Conservation (phyloP, 2,888 invertebrate species). For the Pinctada fucata region DNA sequence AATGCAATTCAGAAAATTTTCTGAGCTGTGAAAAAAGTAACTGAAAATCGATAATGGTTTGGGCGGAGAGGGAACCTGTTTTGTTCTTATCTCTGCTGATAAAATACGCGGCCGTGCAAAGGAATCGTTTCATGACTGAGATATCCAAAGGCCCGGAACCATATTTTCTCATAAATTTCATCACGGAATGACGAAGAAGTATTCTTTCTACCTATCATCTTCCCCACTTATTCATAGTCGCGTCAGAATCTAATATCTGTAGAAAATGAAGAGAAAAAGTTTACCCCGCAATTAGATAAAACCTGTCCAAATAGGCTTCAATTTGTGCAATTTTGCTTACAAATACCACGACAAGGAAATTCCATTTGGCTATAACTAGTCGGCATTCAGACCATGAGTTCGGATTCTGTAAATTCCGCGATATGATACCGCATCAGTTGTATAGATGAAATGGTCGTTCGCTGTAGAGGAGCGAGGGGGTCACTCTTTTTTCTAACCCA, state of each 20-base stretch:
- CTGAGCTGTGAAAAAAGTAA: background rate
- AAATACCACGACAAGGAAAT: conserved; percentile 34
- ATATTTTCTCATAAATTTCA: no score
- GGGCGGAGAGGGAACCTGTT: no score
- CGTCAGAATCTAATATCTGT: conserved; percentile 39
- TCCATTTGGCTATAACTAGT: conserved; percentile 36
- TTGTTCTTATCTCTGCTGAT: no score
- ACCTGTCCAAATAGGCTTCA: conserved; percentile 29
- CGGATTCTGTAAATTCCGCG: background rate
- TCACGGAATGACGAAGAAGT: no score
- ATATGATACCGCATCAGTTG: background rate
- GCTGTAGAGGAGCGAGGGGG: background rate
- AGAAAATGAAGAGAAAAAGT: conserved; percentile 32
- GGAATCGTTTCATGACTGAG: no score
- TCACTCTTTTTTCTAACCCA: background rate
- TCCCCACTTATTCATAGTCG: no score
- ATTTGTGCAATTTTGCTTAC: conserved; percentile 31
- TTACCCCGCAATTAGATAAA: conserved; percentile 34
- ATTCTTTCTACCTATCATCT: no score
- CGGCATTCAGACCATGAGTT: background rate
- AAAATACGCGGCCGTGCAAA: no score
- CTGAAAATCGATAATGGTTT: background rate
- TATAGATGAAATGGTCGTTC: background rate
- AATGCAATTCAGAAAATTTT: background rate
- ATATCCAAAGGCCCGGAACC: no score